Evolutionary conservation across 2,797 vertebrate species (phyloP).

Genomic region (Muraenolepis orangiensis): DNA sequence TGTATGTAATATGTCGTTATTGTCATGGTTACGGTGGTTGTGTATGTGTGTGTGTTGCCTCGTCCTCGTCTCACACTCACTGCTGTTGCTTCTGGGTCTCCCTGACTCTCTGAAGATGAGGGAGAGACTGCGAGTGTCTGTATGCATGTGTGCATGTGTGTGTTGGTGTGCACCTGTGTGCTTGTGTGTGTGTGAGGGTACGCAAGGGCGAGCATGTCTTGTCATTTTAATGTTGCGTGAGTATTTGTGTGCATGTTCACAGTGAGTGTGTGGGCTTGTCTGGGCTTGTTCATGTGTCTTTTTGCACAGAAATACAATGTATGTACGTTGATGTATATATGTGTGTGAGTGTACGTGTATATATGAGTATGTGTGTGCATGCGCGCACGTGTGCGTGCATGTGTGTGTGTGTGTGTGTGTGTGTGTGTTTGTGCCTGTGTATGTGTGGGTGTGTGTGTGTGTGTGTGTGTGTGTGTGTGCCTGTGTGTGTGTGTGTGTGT

Average conservation of each 20-base stretch:
- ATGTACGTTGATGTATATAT: neutral
- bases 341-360: neutral
- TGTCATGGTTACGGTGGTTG: too few species aligned
- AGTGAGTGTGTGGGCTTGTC: too few species aligned
- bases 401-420: neutral
- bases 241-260: neutral
- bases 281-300: too few species aligned
- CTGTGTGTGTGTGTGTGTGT: neutral
- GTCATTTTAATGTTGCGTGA: neutral
- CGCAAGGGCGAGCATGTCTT: neutral
- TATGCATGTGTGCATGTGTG: neutral
- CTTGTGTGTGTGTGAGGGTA: neutral
- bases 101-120: neutral
- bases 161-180: too few species aligned
- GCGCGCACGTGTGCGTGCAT: neutral
- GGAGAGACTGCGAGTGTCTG: too few species aligned
- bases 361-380: neutral
- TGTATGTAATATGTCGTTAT: too few species aligned
- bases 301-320: neutral
- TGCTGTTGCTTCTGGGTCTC: neutral
- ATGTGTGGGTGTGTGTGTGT: neutral
- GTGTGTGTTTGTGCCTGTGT: neutral
- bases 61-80: neutral
- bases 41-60: neutral
- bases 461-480: neutral